Conservation (phyloP, 2,797 vertebrate genomes). For the Sternotherus odoratus region DNA sequence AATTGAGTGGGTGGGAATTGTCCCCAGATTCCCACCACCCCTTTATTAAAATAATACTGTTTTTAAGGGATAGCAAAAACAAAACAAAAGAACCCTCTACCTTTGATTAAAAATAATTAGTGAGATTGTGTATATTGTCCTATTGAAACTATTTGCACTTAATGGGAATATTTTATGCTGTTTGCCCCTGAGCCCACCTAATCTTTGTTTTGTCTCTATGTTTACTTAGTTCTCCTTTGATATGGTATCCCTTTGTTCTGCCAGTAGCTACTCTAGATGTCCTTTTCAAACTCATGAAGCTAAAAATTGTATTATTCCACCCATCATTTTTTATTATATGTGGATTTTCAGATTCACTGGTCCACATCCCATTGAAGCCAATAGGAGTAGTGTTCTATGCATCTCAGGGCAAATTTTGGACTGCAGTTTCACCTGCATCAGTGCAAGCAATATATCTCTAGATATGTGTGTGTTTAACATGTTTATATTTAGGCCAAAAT, state of each 20-base stretch:
- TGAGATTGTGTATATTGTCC: neutral
- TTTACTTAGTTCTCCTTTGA: neutral
- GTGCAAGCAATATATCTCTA: neutral
- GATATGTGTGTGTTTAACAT: neutral
- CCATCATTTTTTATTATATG: neutral
- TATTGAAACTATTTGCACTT: neutral
- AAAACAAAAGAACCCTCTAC: rapidly evolving
- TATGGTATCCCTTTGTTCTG: neutral
- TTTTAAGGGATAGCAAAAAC: neutral
- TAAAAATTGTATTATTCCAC: neutral
- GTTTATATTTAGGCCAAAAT: neutral
- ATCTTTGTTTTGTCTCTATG: neutral
- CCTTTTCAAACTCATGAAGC: neutral
- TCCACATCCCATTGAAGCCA: neutral
- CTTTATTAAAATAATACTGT: neutral
- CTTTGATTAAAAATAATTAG: neutral
- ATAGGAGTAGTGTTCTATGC: too few relatives aligned
- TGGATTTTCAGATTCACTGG: neutral
- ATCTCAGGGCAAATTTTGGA: neutral
- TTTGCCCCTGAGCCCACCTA: neutral
- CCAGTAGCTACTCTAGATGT: neutral
- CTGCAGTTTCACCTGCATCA: rapidly evolving
- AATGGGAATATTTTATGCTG: neutral
- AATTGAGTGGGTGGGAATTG: neutral
- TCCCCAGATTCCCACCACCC: too few relatives aligned